These are phyloP conservation scores for Arenaria interpres DNA, from an alignment of 2,113 vertebrate species.

Conservation along the genomic window DNA sequence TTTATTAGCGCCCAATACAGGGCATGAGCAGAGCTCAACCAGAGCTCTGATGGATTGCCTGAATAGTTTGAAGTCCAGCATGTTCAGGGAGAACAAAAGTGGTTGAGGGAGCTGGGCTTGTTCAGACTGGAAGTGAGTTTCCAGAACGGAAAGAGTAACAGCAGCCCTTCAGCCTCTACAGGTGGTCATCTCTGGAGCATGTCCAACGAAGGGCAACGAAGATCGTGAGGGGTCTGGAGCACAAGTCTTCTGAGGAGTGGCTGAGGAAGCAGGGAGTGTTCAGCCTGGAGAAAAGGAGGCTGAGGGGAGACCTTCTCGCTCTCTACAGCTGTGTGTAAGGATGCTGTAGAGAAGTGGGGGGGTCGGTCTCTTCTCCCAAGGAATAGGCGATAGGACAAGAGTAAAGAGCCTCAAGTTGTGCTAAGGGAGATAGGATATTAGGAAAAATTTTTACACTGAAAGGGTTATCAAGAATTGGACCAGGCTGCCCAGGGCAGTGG, in stretches of 20 bases:
- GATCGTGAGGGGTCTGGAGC: background rate
- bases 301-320: background rate
- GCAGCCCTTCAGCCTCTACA: background rate
- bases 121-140: background rate
- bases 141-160: background rate
- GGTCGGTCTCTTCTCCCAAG: background rate
- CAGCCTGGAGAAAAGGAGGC: background rate
- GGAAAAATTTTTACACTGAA: background rate
- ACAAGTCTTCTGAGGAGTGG: background rate
- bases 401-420: background rate
- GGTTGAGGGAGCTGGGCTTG: background rate
- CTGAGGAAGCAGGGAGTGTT: background rate
- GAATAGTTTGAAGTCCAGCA: no score
- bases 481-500: background rate
- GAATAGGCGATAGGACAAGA: background rate
- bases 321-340: background rate
- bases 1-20: no score
- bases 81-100: no score
- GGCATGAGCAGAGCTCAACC: no score
- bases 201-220: background rate
- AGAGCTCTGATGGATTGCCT: no score
- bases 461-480: background rate
- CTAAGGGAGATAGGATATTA: background rate
- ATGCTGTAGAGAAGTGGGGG: background rate
- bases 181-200: background rate